Evolutionary conservation across 2,797 vertebrate species (phyloP), one percentile per base, ranked within the genome.

Genomic region (Emydoidea blandingii): DNA sequence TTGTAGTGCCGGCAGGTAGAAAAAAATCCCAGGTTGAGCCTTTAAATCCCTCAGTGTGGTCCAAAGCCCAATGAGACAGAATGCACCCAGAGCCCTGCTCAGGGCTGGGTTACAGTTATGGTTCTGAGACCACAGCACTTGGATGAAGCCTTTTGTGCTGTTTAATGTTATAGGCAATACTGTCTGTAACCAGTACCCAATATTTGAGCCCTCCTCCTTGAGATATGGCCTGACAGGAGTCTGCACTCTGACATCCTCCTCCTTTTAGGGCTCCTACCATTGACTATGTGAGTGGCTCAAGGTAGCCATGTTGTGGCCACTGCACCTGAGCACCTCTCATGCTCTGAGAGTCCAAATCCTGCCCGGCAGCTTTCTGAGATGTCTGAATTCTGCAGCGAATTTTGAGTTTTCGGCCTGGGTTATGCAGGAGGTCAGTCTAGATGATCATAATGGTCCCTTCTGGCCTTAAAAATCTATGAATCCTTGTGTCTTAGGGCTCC

Each of bases 261-360:
- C 41, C 15, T 4, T 49, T 12, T 25, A 9, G 50, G 27, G 19
- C 27, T 86, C 74, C 76, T 83, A 80, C 54, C 25, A 41, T 41
- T 59, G 12, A 25, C 37, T 0, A 8, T 1, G 31, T 65, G n/a
- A 59, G 29, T 3, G 86, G 86, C 12, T 49, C 25, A 27, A 31
- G 31, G n/a, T 10, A 29, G 25, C 37, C 53, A 18, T 2, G 11
- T 37, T 0, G 0, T 49, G 37, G 34, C 18, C 52, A 44, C 54
- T 47, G 4, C 81, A 84, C 1, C 1, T 37, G 41, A 41, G 62
- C 2, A n/a, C 72, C 50, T 68, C 57, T 34, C n/a, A 49, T 57
- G 52, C 76, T 25, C 27, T 49, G 23, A 3, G 16, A 57, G 50
- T 53, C 21, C 65, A 34, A 59, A 83, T 53, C 5, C 11, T 86